Percentiles rank a stretch among this genome's conserved stretches.
Conservation (phyloP, 2,888 invertebrate genomes). For the Cynaeus angustus region DNA sequence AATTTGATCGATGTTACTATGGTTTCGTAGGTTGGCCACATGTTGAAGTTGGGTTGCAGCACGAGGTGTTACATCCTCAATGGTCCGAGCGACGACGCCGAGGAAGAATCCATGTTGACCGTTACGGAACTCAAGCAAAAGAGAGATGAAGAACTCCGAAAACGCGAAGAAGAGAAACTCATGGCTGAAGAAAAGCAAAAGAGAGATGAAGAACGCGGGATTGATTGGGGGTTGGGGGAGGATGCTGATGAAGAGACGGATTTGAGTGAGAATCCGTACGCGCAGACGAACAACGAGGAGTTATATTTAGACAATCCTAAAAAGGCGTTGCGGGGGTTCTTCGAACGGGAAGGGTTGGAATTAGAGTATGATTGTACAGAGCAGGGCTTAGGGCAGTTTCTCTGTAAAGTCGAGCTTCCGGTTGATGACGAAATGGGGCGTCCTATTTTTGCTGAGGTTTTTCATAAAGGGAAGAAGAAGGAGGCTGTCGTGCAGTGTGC, state of each 20-base stretch:
- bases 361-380: conserved; percentile 91
- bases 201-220: conserved; percentile 81
- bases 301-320: conserved; percentile 95
- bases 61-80: conserved; percentile 86
- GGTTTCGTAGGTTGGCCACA: conserved; percentile 83
- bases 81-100: conserved; percentile 90
- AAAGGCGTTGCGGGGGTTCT: conserved; percentile 94
- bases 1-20: conserved; percentile 19
- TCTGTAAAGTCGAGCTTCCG: conserved; percentile 88
- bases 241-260: conserved; percentile 92
- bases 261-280: conserved; percentile 87
- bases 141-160: conserved; percentile 65
- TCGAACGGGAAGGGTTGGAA: conserved; percentile 92
- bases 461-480: conserved; percentile 94
- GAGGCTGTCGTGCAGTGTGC: conserved; percentile 96
- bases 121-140: conserved; percentile 83
- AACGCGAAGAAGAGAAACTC: conserved; percentile 70
- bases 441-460: conserved; percentile 87
- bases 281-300: conserved; percentile 88
- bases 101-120: conserved; percentile 87
- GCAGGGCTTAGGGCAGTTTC: conserved; percentile 87
- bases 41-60: conserved; percentile 94
- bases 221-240: conserved; percentile 96
- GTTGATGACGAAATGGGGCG: conserved; percentile 85
- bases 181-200: conserved; percentile 73